These are phyloP conservation scores for Tigriopus japonicus DNA, from an alignment of 1,140 invertebrate species.

Conservation along the genomic window DNA sequence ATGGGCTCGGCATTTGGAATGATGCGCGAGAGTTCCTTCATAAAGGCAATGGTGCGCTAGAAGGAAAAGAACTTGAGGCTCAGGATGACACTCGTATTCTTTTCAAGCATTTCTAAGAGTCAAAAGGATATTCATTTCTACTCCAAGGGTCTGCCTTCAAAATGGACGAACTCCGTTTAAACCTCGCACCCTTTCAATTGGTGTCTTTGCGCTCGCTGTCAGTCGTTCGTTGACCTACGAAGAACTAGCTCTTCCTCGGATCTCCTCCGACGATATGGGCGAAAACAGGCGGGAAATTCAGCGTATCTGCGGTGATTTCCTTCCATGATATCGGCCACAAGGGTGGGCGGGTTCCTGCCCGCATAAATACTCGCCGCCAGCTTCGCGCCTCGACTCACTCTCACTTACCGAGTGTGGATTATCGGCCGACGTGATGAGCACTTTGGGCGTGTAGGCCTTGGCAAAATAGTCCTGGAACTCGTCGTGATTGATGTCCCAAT, in stretches of 20 bases:
- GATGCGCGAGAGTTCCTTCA: conserved; percentile 54
- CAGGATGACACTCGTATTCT: not conserved
- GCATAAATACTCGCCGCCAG: too few species aligned
- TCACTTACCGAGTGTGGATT: conserved; percentile 52
- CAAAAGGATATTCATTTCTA: not conserved
- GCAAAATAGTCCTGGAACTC: conserved; percentile 73
- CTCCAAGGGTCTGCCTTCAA: not conserved
- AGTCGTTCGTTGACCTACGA: too few species aligned
- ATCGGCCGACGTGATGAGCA: conserved; percentile 81
- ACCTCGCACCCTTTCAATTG: too few species aligned
- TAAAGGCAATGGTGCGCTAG: conserved; percentile 6
- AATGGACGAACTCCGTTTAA: too few species aligned
- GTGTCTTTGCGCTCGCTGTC: too few species aligned
- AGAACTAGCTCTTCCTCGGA: too few species aligned
- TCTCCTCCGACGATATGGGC: too few species aligned
- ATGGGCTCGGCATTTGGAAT: conserved; percentile 72
- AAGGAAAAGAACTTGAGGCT: not conserved
- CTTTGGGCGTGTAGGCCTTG: conserved; percentile 69
- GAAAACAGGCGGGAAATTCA: too few species aligned
- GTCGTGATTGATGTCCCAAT: conserved; percentile 56
- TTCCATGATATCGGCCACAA: too few species aligned
- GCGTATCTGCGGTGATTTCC: too few species aligned
- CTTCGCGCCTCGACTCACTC: too few species aligned
- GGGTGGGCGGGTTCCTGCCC: too few species aligned
- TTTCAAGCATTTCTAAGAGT: not conserved